A percentile compares a stretch with the other conserved stretches of the same genome.
These are phyloP conservation scores for Anisognathus igniventris DNA, from an alignment of 2,797 vertebrate species.

Conservation along the genomic window DNA sequence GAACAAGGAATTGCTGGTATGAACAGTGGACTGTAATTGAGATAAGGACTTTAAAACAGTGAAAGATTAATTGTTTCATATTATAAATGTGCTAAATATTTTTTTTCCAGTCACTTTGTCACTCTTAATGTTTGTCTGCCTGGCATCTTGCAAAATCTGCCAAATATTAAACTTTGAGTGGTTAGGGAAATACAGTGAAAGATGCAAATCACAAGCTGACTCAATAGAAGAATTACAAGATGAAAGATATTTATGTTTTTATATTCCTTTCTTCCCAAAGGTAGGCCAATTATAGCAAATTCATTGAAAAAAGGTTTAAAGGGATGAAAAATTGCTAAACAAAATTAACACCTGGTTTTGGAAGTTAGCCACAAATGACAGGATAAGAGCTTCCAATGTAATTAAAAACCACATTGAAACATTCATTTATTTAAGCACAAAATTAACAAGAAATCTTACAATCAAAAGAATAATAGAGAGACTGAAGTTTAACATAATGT, in stretches of 20 bases:
- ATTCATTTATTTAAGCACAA: neutral
- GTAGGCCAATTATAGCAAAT: neutral
- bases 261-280: neutral
- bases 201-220: neutral
- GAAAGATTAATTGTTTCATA: neutral
- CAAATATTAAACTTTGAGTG: neutral
- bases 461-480: neutral
- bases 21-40: neutral
- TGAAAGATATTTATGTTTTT: neutral
- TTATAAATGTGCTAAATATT: neutral
- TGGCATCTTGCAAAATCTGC: neutral
- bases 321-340: neutral
- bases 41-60: neutral
- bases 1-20: conserved; percentile 26
- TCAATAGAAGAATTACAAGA: neutral
- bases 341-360: neutral
- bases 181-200: neutral
- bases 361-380: neutral
- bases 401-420: neutral
- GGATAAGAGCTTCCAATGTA: neutral
- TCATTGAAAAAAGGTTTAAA: neutral
- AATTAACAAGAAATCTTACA: neutral
- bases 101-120: neutral
- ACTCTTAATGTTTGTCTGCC: neutral
- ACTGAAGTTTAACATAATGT: neutral